Evolutionary conservation across 2,797 vertebrate genomes (phyloP).

Genomic region (Lophura swinhoii): DNA sequence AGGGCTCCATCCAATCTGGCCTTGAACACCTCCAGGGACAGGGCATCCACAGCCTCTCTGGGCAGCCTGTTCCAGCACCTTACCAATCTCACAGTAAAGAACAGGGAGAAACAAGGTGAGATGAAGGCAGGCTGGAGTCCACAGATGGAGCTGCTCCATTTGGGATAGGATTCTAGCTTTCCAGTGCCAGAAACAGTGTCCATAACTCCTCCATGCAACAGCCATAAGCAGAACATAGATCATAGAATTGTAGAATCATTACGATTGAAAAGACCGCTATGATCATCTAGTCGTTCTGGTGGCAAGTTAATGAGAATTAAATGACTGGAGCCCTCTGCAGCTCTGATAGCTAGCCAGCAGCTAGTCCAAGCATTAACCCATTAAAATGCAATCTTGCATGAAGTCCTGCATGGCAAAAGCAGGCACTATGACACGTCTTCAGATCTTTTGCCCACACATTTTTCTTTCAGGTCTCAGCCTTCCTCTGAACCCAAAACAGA

Average conservation of each 20-base stretch:
- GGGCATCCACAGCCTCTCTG: too few relatives aligned
- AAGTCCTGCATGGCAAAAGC: not conserved
- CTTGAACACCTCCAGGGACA: too few relatives aligned
- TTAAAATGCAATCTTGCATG: not conserved
- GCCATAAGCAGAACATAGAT: not conserved
- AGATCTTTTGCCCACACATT: not conserved
- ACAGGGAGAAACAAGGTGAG: too few relatives aligned
- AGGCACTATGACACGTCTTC: accelerated
- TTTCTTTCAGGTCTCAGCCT: not conserved
- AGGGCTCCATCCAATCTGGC: too few relatives aligned
- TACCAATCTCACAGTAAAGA: too few relatives aligned
- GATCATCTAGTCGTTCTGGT: not conserved
- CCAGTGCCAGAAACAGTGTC: not conserved
- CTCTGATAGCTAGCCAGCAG: not conserved
- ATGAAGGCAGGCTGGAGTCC: too few relatives aligned
- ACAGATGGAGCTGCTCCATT: too few relatives aligned
- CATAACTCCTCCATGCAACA: not conserved
- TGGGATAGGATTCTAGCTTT: too few relatives aligned
- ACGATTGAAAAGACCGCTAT: too few relatives aligned
- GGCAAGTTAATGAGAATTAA: too few relatives aligned
- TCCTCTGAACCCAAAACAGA: not conserved
- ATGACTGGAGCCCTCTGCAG: not conserved
- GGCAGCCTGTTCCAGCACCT: too few relatives aligned
- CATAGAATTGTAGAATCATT: too few relatives aligned
- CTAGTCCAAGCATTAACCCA: not conserved